Evolutionary conservation across 2,797 vertebrate species (phyloP).

Genomic region (Eulemur rubriventer): DNA sequence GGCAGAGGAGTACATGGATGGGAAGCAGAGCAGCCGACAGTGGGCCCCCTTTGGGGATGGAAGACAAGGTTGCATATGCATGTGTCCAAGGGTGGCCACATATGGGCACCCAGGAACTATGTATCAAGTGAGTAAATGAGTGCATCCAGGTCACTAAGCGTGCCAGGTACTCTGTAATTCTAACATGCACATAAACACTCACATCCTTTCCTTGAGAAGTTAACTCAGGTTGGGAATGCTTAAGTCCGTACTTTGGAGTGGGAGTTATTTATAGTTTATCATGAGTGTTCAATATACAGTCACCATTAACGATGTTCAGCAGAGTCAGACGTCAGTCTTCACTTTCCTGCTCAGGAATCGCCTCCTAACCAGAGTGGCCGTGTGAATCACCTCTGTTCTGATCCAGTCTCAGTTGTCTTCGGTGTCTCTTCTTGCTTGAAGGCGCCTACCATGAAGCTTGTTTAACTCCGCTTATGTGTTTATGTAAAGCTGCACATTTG

Average conservation of each 20-base stretch:
- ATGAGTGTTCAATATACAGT: neutral
- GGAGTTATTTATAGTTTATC: neutral
- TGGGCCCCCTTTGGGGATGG: neutral
- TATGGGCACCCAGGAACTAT: neutral
- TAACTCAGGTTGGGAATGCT: neutral
- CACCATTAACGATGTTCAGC: neutral
- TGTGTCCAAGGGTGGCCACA: neutral
- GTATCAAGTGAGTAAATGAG: neutral
- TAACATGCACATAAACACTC: fast-evolving
- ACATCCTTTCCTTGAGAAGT: neutral
- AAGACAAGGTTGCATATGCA: neutral
- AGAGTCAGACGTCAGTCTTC: neutral
- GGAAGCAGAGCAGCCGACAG: neutral
- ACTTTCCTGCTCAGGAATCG: neutral
- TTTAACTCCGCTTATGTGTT: neutral
- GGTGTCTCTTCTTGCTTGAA: neutral
- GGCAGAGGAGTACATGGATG: neutral
- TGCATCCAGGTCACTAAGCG: neutral
- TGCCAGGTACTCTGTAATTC: neutral
- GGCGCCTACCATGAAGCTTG: neutral
- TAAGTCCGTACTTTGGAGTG: neutral
- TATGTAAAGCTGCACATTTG: neutral
- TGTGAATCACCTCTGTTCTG: neutral
- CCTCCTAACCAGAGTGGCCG: neutral
- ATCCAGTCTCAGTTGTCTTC: neutral